Evolutionary conservation across 2,113 vertebrate species (phyloP).

Genomic region (Oplegnathus fasciatus): DNA sequence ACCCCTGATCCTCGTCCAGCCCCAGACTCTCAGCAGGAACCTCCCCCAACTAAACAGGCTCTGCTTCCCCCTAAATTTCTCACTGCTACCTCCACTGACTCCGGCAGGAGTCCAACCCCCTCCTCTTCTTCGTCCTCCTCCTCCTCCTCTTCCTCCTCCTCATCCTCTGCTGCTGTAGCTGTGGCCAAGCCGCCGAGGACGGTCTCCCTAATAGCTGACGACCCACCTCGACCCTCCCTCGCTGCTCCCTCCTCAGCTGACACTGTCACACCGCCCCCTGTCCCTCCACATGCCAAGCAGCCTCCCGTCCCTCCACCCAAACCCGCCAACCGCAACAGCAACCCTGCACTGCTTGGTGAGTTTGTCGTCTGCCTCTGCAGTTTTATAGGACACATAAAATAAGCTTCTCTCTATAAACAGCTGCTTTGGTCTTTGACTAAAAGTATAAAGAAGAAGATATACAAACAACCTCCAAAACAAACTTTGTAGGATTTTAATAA

Average conservation of each 20-base stretch:
- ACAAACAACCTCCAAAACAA: not conserved
- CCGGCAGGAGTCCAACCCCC: constrained; percentile 42
- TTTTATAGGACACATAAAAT: not conserved
- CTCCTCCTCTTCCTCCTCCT: constrained; percentile 75
- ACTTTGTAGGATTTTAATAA: not conserved
- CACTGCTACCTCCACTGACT: constrained; percentile 74
- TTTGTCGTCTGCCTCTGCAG: constrained; percentile 36
- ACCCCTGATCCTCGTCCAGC: constrained; percentile 74
- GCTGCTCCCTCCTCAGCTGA: constrained; percentile 24
- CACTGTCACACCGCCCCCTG: constrained; percentile 43
- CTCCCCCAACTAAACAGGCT: constrained; percentile 82
- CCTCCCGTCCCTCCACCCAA: constrained; percentile 95
- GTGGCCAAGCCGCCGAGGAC: constrained; percentile 82
- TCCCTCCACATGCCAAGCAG: constrained; percentile 86
- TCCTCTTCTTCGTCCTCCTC: constrained; percentile 55
- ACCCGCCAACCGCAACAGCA: constrained; percentile 93
- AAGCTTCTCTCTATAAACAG: not conserved
- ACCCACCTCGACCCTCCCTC: constrained; percentile 69
- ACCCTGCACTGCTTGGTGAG: constrained; percentile 89
- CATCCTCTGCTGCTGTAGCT: constrained; percentile 57
- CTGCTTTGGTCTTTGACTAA: constrained; percentile 4
- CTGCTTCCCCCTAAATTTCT: constrained; percentile 91
- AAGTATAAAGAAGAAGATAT: too few species aligned
- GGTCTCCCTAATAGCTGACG: constrained; percentile 73
- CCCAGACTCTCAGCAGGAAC: constrained; percentile 78